Conservation (phyloP, 2,113 vertebrate genomes). For the Odontesthes bonariensis region DNA sequence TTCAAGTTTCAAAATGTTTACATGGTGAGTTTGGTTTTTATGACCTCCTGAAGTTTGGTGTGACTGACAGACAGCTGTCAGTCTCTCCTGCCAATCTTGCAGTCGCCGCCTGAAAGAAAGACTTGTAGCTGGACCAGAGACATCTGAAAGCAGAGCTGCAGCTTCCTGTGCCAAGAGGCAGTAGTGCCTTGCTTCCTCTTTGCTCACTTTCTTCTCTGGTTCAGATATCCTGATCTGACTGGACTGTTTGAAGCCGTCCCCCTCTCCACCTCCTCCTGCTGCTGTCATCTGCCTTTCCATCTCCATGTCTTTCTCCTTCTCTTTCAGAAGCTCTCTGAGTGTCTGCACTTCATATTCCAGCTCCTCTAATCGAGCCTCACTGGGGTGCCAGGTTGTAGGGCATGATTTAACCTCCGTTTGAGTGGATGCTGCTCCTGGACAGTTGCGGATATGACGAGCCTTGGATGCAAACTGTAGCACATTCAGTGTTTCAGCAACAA, state of each 20-base stretch:
- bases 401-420: constrained; percentile 23
- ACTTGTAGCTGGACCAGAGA: constrained; percentile 74
- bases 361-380: constrained; percentile 84
- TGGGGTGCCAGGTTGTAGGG: constrained; percentile 75
- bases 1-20: constrained; percentile 83
- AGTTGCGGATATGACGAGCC: constrained; percentile 89
- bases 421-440: constrained; percentile 71
- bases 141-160: constrained; percentile 81
- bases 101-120: constrained; percentile 77
- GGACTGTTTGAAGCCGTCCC: background rate
- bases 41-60: constrained; percentile 44
- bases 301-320: constrained; percentile 84
- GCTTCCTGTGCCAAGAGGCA: constrained; percentile 85
- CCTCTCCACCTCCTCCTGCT: background rate
- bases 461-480: constrained; percentile 91
- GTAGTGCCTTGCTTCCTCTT: constrained; percentile 79
- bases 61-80: constrained; percentile 76
- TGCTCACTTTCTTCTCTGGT: constrained; percentile 63
- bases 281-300: constrained; percentile 79
- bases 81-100: constrained; percentile 85
- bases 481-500: constrained; percentile 89
- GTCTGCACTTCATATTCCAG: constrained; percentile 88
- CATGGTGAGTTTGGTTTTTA: constrained; percentile 74
- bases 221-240: constrained; percentile 26
- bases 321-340: constrained; percentile 87